Evolutionary conservation across 2,113 vertebrate species (phyloP).

Genomic region (Xenus cinereus): DNA sequence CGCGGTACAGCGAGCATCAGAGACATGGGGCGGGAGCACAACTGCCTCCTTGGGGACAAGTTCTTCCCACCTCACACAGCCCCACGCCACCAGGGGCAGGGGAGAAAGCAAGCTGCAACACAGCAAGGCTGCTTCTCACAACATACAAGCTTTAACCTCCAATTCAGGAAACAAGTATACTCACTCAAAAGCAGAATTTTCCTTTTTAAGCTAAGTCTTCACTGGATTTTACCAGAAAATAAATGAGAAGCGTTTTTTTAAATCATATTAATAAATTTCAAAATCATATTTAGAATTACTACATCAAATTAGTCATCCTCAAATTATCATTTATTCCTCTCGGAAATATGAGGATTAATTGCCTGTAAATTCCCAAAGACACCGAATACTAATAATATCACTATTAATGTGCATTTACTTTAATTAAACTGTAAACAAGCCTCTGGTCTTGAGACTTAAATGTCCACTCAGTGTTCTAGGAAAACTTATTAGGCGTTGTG

Average conservation of each 20-base stretch:
- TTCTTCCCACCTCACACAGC: neutral
- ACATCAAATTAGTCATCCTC: neutral
- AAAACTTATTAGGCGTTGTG: neutral
- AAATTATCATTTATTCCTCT: conserved; percentile 30
- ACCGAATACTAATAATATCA: conserved; percentile 4
- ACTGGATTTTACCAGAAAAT: neutral
- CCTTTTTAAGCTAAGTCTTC: neutral
- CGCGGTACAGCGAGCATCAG: neutral
- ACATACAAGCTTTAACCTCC: neutral
- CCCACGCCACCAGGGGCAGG: neutral
- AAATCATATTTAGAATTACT: neutral
- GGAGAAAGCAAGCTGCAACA: neutral
- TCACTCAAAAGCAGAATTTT: neutral
- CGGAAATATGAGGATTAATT: conserved; percentile 38
- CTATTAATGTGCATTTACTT: neutral
- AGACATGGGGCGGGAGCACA: neutral
- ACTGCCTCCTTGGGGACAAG: neutral
- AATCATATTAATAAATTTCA: neutral
- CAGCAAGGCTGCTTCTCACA: neutral
- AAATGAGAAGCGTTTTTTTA: neutral
- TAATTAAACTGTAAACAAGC: conserved; percentile 34
- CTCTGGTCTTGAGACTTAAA: neutral
- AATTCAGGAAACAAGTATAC: neutral
- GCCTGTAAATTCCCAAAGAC: neutral
- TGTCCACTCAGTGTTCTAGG: neutral